Percentiles rank a stretch among this genome's conserved stretches.
Conservation (phyloP, 1,140 invertebrate species). For the Heterodera schachtii region DNA sequence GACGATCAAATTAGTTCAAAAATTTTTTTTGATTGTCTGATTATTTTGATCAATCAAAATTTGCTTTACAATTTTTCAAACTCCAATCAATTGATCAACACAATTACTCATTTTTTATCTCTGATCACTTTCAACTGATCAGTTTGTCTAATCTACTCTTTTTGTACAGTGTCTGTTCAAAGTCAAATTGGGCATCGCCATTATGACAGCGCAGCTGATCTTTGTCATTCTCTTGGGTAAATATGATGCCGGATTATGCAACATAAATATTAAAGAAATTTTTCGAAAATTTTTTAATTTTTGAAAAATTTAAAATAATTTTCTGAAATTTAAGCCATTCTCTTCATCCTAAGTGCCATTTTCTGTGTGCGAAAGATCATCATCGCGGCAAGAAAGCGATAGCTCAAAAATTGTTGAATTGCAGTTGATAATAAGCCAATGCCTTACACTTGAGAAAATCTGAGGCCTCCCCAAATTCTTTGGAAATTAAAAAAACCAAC, state of each 20-base stretch:
- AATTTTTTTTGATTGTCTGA: too few relatives aligned
- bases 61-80: too few relatives aligned
- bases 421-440: too few relatives aligned
- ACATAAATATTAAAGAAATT: too few relatives aligned
- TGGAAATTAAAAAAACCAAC: too few relatives aligned
- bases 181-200: constrained; percentile 54
- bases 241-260: not conserved
- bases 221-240: constrained; percentile 46
- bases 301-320: too few relatives aligned
- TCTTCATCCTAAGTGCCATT: not conserved
- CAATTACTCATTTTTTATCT: not conserved
- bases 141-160: constrained; percentile 49
- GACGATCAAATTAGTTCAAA: too few relatives aligned
- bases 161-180: constrained; percentile 51
- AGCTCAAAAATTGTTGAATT: not conserved
- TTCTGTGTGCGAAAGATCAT: not conserved
- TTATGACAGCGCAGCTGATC: constrained; percentile 54
- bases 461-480: too few relatives aligned
- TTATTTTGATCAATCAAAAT: too few relatives aligned
- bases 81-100: too few relatives aligned
- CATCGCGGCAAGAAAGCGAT: not conserved
- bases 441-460: too few relatives aligned
- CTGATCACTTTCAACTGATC: constrained; percentile 36
- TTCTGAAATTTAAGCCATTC: not conserved
- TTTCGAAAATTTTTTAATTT: too few relatives aligned